Base-by-base conservation (phyloP, 2,888 invertebrate genomes). In the Ariolimax columbianus region DNA sequence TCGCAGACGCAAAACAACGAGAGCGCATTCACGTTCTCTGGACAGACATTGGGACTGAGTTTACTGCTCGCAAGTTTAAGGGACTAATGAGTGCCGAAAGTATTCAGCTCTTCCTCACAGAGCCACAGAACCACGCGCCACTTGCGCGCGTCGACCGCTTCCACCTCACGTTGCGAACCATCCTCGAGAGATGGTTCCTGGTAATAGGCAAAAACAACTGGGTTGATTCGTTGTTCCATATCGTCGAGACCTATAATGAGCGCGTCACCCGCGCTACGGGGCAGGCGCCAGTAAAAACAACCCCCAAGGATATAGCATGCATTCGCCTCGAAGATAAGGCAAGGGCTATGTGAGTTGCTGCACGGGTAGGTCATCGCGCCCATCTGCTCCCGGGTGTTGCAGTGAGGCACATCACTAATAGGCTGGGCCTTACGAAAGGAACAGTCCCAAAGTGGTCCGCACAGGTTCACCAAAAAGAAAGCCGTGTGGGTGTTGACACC, bases 401-500 rank as follows among this genome's bases (percentile, higher is more conserved):
- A 63, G 63, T 63, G 63, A n/a, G 63, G 63, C 63, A 63, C 63
- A 63, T 63, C 63, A 63, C 63, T 14, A 63, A 63, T 30, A 3
- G 30, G 63, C 30, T 26, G 30, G 63, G 63, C 63, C 30, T 63
- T 30, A 63, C 63, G 30, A 63, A 63, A 63, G 59, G 30, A 3
- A 30, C 30, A n/a, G 63, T 30, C 30, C 63, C 63, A 30, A 63
- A 63, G 63, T 63, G 63, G 63, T 63, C 63, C 4, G 30, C 63
- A 30, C 7, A n/a, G 63, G 63, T 63, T 26, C 63, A 63, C 63
- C 7, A 17, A 9, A 63, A 30, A n/a, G 63, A 63, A 63, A 63
- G 30, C 63, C 63, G 63, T n/a, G 30, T 30, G n/a, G 63, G 63
- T 14, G 63, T 63, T 14, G 30, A 63, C 63, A 30, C 63, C 6